A percentile compares a stretch with the other conserved stretches of the same genome.
Conservation (phyloP, 2,113 vertebrate genomes). For the Eonycteris spelaea region DNA sequence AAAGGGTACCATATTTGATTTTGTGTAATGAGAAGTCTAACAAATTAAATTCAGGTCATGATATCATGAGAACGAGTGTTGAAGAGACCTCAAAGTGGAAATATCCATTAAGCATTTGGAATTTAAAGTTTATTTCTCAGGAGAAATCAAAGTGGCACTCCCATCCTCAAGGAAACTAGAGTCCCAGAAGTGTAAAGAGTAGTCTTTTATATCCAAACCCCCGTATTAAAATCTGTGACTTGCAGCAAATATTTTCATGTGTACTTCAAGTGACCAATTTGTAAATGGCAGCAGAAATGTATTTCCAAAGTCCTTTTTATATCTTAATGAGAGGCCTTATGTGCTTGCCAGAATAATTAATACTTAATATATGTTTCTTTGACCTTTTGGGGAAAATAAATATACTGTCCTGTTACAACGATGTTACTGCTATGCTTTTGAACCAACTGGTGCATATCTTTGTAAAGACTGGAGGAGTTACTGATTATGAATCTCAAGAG, state of each 20-base stretch:
- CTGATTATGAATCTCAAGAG: conserved; percentile 55
- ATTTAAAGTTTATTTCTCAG: neutral
- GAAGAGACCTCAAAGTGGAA: neutral
- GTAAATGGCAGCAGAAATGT: neutral
- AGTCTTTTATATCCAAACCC: neutral
- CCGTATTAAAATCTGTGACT: conserved; percentile 5
- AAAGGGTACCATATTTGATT: neutral
- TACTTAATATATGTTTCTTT: conserved; percentile 51
- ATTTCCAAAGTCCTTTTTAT: neutral
- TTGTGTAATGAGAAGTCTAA: neutral
- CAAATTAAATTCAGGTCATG: neutral
- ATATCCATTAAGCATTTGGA: neutral
- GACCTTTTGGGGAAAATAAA: conserved; percentile 32
- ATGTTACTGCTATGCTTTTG: conserved; percentile 5
- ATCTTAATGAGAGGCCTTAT: neutral
- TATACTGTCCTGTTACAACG: neutral
- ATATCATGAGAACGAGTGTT: neutral
- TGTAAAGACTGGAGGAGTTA: conserved; percentile 31
- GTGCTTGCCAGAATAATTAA: neutral
- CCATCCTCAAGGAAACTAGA: neutral
- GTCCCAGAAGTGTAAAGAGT: neutral
- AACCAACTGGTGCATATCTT: conserved; percentile 29
- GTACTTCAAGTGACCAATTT: conserved; percentile 22
- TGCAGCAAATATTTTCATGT: neutral
- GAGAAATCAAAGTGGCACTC: neutral